These are phyloP conservation scores for Rhynchomys soricoides DNA, from an alignment of 2,113 vertebrate genomes.

Conservation along the genomic window DNA sequence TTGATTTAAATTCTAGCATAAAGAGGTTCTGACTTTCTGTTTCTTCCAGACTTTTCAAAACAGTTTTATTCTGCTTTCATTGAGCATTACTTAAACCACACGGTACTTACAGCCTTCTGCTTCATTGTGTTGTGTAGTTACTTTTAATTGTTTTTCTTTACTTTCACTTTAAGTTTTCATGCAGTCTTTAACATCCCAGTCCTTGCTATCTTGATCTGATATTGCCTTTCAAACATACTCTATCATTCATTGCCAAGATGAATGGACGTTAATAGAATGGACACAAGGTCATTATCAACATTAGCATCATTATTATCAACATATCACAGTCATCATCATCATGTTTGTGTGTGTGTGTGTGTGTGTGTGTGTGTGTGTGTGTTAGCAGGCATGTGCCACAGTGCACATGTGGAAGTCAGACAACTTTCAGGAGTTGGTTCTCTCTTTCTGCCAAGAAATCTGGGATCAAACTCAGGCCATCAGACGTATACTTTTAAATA, in stretches of 20 bases:
- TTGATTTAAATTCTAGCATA: background rate
- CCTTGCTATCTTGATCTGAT: background rate
- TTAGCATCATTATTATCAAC: background rate
- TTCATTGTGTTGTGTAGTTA: background rate
- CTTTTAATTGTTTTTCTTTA: constrained; percentile 1
- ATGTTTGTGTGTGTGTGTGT: background rate
- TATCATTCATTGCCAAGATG: background rate
- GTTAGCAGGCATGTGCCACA: background rate
- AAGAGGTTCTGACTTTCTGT: background rate
- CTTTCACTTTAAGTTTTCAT: background rate
- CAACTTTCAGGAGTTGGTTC: background rate
- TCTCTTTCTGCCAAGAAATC: background rate
- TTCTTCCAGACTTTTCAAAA: constrained; percentile 12
- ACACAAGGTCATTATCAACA: background rate
- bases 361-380: background rate
- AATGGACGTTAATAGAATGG: background rate
- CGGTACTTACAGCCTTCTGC: background rate
- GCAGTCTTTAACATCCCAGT: background rate
- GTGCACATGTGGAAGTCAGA: background rate
- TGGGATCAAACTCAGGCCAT: background rate
- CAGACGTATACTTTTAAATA: background rate
- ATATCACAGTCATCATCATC: background rate
- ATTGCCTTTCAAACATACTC: constrained; percentile 5
- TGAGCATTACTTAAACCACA: background rate
- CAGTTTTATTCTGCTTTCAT: background rate